Percentiles rank a stretch among this genome's conserved stretches.
phyloP scores from a whole-genome alignment of 1,140 invertebrate genomes.

The Parasteatoda tepidariorum region DNA sequence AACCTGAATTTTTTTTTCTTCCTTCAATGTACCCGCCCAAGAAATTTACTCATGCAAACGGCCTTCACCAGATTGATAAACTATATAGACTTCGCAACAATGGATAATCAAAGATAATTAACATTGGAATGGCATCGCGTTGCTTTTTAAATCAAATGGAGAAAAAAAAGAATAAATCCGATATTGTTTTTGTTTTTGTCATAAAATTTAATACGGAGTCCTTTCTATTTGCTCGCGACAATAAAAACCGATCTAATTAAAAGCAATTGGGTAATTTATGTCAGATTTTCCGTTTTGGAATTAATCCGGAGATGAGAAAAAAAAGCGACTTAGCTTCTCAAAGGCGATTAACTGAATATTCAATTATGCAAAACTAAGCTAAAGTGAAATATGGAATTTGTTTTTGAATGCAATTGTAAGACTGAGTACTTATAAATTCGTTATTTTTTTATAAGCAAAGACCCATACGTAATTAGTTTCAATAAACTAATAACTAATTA shows the following conservation, averaged over 20 bases:
- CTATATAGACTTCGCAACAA: slow-evolving; percentile 39
- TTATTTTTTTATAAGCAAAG: no score
- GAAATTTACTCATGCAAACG: slow-evolving; percentile 19
- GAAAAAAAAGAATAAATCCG: slow-evolving; percentile 41
- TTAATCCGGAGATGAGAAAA: not conserved
- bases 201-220: slow-evolving; percentile 48
- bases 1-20: slow-evolving; percentile 16
- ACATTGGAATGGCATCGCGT: slow-evolving; percentile 33
- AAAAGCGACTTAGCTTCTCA: not conserved
- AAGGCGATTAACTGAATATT: not conserved
- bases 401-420: no score
- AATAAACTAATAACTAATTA: no score
- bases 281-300: slow-evolving; percentile 26
- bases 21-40: not conserved
- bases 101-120: slow-evolving; percentile 61
- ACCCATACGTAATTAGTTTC: no score
- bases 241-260: slow-evolving; percentile 45
- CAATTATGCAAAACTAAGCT: not conserved
- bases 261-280: slow-evolving; percentile 45
- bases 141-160: slow-evolving; percentile 17
- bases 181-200: slow-evolving; percentile 34
- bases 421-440: no score
- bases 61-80: slow-evolving; percentile 50
- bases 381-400: no score
- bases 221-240: not conserved